A percentile compares a stretch with the other conserved stretches of the same genome.
phyloP scores from a whole-genome alignment of 2,797 vertebrate species.

The Epinephelus coioides region DNA sequence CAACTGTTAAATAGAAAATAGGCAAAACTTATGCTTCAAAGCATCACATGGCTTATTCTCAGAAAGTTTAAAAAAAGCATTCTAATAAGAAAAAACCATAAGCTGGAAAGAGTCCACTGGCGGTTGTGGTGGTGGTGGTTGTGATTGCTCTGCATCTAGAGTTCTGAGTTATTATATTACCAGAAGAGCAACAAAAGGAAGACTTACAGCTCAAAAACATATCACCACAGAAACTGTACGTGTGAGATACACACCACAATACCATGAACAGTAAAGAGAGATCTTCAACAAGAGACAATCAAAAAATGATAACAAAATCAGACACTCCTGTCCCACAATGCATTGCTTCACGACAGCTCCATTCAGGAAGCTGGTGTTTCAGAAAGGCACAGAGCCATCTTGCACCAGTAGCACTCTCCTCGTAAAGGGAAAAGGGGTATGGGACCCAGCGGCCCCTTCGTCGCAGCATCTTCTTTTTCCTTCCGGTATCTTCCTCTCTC shows the following conservation, averaged over 20 bases:
- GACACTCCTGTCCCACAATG: constrained; percentile 86
- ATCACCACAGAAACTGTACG: constrained; percentile 79
- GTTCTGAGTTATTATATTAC: constrained; percentile 82
- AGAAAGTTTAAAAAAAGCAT: constrained; percentile 80
- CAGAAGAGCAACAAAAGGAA: constrained; percentile 87
- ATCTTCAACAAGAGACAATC: constrained; percentile 82
- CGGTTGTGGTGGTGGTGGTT: constrained; percentile 74
- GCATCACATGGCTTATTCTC: constrained; percentile 89
- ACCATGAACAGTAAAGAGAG: constrained; percentile 78
- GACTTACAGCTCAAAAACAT: constrained; percentile 85
- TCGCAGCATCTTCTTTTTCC: constrained; percentile 74
- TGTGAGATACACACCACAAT: constrained; percentile 80
- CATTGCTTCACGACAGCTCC: constrained; percentile 89
- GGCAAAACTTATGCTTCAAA: constrained; percentile 85
- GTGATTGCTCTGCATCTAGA: constrained; percentile 82
- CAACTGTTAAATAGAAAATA: constrained; percentile 82
- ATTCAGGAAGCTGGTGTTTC: constrained; percentile 87
- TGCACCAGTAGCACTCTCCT: constrained; percentile 86
- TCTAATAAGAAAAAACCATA: constrained; percentile 70
- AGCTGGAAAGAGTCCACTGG: constrained; percentile 76
- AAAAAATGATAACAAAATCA: constrained; percentile 82
- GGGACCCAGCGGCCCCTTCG: constrained; percentile 73
- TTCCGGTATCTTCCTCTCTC: constrained; percentile 43
- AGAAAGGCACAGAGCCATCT: constrained; percentile 91
- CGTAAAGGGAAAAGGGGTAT: constrained; percentile 82